Percentiles rank a stretch among this genome's conserved stretches.
Evolutionary conservation across 64 coral and sea anemone species (phyloP).

Genomic region (Stichodactyla helianthus): DNA sequence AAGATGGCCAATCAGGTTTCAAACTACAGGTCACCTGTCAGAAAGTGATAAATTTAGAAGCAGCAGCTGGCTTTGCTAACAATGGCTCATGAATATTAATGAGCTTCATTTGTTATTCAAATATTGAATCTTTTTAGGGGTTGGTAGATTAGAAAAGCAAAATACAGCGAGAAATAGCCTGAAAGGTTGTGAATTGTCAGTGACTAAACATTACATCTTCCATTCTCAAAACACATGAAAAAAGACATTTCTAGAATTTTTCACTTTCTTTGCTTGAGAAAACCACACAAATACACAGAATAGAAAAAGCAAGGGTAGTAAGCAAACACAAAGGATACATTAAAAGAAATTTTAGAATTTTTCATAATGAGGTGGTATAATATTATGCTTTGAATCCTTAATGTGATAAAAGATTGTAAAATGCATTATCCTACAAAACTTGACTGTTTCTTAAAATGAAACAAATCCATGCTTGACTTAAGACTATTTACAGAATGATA

Average conservation of each 20-base stretch:
- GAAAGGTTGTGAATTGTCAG: background rate
- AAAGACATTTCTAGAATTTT: background rate
- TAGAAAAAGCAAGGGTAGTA: background rate
- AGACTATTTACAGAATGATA: background rate
- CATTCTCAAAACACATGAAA: background rate
- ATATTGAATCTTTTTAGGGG: background rate
- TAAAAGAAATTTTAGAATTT: background rate
- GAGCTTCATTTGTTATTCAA: slow-evolving; percentile 2
- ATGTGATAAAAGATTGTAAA: background rate
- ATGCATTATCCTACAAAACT: background rate
- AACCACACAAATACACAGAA: background rate
- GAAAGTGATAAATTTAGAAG: slow-evolving; percentile 68
- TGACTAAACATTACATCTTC: background rate
- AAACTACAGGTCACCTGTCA: slow-evolving; percentile 82
- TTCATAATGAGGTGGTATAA: background rate
- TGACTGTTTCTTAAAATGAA: too few relatives aligned
- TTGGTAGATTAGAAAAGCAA: background rate
- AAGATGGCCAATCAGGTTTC: slow-evolving; percentile 64
- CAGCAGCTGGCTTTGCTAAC: slow-evolving; percentile 64
- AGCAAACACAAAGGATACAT: background rate
- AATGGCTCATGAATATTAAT: slow-evolving; percentile 77
- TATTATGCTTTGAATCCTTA: background rate
- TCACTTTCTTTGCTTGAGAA: background rate
- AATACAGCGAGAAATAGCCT: background rate
- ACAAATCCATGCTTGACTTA: background rate